Evolutionary conservation across 2,888 invertebrate species (phyloP).

Genomic region (Tyria jacobaeae): DNA sequence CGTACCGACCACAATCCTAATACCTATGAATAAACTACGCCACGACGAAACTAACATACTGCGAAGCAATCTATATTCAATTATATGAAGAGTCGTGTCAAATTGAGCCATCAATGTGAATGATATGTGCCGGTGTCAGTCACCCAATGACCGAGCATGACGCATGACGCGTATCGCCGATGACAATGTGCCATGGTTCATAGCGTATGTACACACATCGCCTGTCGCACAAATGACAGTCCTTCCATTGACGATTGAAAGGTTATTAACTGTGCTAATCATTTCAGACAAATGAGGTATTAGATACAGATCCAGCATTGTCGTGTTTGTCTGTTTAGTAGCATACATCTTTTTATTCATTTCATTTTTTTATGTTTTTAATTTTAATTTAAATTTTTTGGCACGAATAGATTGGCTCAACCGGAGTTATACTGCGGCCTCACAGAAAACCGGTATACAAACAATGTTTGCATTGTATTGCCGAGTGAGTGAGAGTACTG

Average conservation of each 20-base stretch:
- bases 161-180: conserved; percentile 6
- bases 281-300: not conserved
- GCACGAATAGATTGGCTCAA: no score
- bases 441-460: no score
- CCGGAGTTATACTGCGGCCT: no score
- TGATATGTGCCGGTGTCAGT: not conserved
- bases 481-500: no score
- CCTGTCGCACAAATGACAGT: not conserved
- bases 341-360: no score
- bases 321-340: no score
- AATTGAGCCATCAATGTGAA: conserved; percentile 11
- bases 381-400: no score
- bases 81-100: conserved; percentile 4
- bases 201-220: not conserved
- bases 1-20: not conserved
- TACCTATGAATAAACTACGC: not conserved
- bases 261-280: not conserved
- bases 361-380: no score
- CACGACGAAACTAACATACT: not conserved
- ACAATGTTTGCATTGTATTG: no score
- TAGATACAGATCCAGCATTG: no score
- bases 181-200: conserved; percentile 6
- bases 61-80: conserved; percentile 3
- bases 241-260: not conserved
- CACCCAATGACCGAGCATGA: conserved; percentile 9